These are phyloP conservation scores for Ptychoptera albimana DNA, from an alignment of 2,888 invertebrate species.

Conservation along the genomic window DNA sequence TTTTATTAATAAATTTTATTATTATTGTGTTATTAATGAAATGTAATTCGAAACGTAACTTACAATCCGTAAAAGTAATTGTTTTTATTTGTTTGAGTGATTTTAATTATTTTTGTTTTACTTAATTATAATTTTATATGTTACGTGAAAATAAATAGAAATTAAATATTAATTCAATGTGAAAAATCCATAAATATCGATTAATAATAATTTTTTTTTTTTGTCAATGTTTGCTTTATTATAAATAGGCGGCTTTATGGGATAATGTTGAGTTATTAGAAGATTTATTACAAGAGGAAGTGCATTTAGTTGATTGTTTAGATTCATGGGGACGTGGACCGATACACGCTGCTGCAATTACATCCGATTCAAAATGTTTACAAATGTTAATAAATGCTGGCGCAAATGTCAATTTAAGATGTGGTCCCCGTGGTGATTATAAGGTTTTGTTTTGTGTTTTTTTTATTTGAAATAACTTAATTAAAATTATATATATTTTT, in stretches of 20 bases:
- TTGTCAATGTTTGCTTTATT: conserved; percentile 10
- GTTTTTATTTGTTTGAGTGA: too few relatives aligned
- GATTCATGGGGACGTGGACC: conserved; percentile 63
- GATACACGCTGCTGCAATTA: conserved; percentile 68
- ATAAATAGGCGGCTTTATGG: conserved; percentile 80
- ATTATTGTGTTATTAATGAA: too few relatives aligned
- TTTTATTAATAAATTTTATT: too few relatives aligned
- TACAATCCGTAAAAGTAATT: too few relatives aligned
- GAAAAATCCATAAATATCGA: conserved; percentile 1
- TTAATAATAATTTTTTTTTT: too few relatives aligned
- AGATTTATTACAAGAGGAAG: conserved; percentile 58
- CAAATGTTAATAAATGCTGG: conserved; percentile 52
- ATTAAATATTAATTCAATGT: not conserved
- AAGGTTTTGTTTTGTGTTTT: conserved; percentile 22
- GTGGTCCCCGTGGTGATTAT: conserved; percentile 49
- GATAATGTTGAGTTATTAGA: conserved; percentile 74
- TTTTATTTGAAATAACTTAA: conserved; percentile 1
- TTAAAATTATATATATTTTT: not conserved
- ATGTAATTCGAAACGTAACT: too few relatives aligned
- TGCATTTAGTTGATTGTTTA: conserved; percentile 45
- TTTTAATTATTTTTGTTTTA: too few relatives aligned
- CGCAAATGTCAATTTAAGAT: conserved; percentile 50
- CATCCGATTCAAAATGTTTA: conserved; percentile 61
- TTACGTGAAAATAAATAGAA: not conserved
- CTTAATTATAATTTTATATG: too few relatives aligned